Conservation (phyloP, 2,113 vertebrate genomes). For the Odontesthes bonariensis region DNA sequence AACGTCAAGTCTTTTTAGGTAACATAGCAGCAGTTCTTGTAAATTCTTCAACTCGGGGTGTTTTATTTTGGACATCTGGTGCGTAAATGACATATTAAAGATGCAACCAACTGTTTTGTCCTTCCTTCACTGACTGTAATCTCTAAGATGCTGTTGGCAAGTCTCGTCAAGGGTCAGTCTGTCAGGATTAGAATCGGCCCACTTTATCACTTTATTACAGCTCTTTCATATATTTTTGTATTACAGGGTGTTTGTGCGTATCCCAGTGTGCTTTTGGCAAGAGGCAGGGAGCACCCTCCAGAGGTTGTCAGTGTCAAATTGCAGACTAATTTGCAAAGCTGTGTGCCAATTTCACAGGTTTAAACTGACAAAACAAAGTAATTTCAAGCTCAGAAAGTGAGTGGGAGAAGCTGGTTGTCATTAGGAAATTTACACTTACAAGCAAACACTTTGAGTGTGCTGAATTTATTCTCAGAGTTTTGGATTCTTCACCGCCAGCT, state of each 20-base stretch:
- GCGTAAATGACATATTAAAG: neutral
- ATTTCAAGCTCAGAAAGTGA: neutral
- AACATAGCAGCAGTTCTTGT: slow-evolving; percentile 8
- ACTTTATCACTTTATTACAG: no score
- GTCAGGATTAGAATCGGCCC: no score
- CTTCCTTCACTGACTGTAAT: neutral
- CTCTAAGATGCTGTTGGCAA: slow-evolving; percentile 8
- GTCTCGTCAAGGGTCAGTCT: no score
- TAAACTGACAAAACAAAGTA: neutral
- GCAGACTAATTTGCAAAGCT: neutral
- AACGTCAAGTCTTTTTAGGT: no score
- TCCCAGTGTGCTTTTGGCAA: neutral
- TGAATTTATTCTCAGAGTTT: neutral
- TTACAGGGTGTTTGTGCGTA: neutral
- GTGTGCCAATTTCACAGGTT: neutral
- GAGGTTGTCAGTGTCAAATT: neutral
- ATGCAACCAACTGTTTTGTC: neutral
- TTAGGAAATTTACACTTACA: neutral
- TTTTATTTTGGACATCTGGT: neutral
- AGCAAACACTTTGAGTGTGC: neutral
- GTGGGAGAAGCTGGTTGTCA: neutral
- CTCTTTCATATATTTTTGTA: no score
- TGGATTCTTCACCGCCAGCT: neutral
- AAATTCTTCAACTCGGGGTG: neutral
- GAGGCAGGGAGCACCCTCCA: neutral